A percentile compares a stretch with the other conserved stretches of the same genome.
Conservation (phyloP, 2,113 vertebrate genomes). For the Macquaria australasica region DNA sequence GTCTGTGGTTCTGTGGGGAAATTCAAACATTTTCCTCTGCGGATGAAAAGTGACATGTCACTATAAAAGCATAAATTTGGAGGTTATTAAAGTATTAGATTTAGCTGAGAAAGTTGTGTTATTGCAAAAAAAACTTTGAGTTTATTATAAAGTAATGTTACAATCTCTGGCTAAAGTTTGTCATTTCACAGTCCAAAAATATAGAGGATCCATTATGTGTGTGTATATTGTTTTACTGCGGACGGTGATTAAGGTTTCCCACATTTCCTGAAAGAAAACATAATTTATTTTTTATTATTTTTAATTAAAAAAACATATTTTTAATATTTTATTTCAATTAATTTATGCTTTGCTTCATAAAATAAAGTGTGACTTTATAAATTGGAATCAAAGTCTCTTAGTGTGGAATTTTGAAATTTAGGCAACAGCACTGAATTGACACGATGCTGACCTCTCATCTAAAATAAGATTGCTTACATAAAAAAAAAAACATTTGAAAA, state of each 20-base stretch:
- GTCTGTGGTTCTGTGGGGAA: constrained; percentile 6
- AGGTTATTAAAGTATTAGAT: constrained; percentile 29
- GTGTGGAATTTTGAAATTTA: background rate
- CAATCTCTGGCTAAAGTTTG: constrained; percentile 1
- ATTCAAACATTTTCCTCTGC: constrained; percentile 6
- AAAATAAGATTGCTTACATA: constrained; percentile 3
- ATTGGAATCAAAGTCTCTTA: background rate
- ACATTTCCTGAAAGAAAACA: constrained; percentile 19
- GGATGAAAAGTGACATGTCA: background rate
- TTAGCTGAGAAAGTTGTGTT: background rate
- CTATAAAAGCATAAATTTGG: background rate
- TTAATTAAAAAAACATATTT: too few relatives aligned
- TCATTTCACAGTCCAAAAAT: background rate
- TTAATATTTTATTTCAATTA: background rate
- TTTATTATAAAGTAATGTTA: constrained; percentile 10
- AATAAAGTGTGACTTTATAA: background rate
- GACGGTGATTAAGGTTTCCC: background rate
- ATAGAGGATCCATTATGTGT: background rate
- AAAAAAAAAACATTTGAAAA: background rate
- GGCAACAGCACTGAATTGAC: background rate
- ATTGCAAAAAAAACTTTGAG: background rate
- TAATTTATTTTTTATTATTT: background rate
- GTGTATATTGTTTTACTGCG: background rate
- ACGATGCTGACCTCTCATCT: constrained; percentile 1
- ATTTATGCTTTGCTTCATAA: background rate